Evolutionary conservation across 2,113 vertebrate genomes (phyloP).

Genomic region (Scalopus aquaticus): DNA sequence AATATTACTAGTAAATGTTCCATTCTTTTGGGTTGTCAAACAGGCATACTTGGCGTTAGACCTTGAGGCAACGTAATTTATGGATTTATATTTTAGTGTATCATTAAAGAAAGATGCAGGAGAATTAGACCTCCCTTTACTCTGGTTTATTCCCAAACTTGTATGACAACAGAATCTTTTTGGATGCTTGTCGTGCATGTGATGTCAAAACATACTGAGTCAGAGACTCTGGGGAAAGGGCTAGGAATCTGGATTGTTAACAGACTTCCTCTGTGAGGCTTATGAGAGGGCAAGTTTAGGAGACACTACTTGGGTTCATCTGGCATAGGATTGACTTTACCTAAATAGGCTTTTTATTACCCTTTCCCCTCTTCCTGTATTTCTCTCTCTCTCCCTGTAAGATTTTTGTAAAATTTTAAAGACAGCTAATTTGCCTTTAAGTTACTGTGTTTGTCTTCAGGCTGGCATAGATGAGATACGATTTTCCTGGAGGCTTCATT

Average conservation of each 20-base stretch:
- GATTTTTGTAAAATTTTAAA: background rate
- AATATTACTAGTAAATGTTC: background rate
- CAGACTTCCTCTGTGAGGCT: background rate
- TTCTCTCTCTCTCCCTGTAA: background rate
- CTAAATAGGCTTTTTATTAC: background rate
- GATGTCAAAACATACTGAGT: background rate
- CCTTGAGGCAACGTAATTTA: background rate
- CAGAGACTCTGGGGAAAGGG: background rate
- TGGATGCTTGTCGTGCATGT: background rate
- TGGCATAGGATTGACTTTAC: background rate
- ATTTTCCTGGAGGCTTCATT: constrained; percentile 29
- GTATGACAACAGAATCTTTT: background rate
- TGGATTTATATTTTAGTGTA: background rate
- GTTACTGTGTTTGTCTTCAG: background rate
- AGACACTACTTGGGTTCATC: background rate
- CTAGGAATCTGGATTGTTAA: background rate
- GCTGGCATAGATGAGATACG: background rate
- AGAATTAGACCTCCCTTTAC: background rate
- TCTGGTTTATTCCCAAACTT: background rate
- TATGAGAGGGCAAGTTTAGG: background rate
- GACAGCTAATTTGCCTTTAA: constrained; percentile 50
- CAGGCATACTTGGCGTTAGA: background rate
- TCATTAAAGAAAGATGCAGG: background rate
- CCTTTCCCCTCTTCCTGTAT: background rate
- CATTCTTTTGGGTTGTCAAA: background rate